Base-by-base conservation (phyloP, 64 coral and sea anemone genomes). In the Platygyra sinensis region DNA sequence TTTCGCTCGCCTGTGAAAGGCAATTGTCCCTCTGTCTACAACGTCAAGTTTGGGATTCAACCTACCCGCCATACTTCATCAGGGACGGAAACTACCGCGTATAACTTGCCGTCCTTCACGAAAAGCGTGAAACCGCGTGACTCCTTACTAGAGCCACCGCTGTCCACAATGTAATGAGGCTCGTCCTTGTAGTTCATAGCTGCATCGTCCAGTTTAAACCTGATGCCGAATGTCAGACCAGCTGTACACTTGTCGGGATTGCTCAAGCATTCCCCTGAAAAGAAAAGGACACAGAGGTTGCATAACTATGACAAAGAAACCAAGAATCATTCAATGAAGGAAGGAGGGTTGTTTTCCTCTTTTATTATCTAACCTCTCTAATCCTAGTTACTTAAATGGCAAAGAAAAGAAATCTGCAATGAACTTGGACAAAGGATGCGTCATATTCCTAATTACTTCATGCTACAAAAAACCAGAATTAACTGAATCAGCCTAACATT, bases 181-280 rank as follows among this genome's bases (percentile, higher is more conserved):
- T 99, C 94, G 38, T 95, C 75, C 17, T 65, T 78, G 67, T 95
- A 99, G 3, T 80, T 85, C 30, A 86, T 72, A 28, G 90, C 91
- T 55, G 95, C 94, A 71, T 88, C 97, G 31, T 99, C 94, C 61
- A 99, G 78, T 76, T 96, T 99, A 19, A 99, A 74, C 81, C 95
- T 99, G 20, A 99, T 22, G 17, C 94, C 97, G 19, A 99, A 80
- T 1, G 97, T 82, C 6, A 99, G 52, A 10, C 97, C 97, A 64
- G 91, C 91, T 22, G 84, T 88, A 29, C 97, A 99, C 30, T 74
- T 60, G 16, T 95, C 91, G 25, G 97, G 97, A 28, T 99, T 94
- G 50, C 97, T 99, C 5, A 99, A 36, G 42, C 97, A 99, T 36
- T 88, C 76, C 15, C 94, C 97, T 99, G 32, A 39, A 81, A 32